Conservation (phyloP, 2,797 vertebrate species). For the Poecile montanus region DNA sequence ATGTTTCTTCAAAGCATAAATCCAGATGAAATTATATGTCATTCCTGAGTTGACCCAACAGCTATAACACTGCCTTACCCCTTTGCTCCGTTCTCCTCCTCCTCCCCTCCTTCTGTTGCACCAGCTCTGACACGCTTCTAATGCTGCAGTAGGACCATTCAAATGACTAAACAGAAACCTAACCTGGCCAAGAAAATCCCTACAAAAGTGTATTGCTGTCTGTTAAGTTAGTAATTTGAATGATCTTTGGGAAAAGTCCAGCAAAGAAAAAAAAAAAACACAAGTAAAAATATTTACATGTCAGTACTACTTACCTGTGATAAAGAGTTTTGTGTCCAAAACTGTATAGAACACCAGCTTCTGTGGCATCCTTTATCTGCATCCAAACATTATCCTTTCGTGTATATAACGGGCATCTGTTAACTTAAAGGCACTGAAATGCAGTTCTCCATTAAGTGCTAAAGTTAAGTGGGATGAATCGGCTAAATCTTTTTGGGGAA, state of each 20-base stretch:
- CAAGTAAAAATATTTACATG: neutral
- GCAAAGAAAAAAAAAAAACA: neutral
- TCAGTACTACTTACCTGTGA: neutral
- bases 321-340: neutral
- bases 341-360: neutral
- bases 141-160: neutral
- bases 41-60: neutral
- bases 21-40: neutral
- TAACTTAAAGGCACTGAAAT: neutral
- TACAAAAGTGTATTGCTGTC: neutral
- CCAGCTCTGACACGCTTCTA: neutral
- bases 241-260: neutral
- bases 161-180: neutral
- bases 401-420: neutral
- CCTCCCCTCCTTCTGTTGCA: neutral
- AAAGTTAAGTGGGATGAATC: neutral
- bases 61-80: neutral
- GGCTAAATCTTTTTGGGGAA: neutral
- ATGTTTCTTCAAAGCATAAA: neutral
- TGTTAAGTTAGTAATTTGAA: neutral
- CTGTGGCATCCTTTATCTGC: neutral
- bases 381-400: neutral
- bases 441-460: neutral
- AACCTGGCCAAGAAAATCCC: neutral
- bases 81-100: neutral